Conservation (phyloP, 2,797 vertebrate species). For the Pitangus sulphuratus region DNA sequence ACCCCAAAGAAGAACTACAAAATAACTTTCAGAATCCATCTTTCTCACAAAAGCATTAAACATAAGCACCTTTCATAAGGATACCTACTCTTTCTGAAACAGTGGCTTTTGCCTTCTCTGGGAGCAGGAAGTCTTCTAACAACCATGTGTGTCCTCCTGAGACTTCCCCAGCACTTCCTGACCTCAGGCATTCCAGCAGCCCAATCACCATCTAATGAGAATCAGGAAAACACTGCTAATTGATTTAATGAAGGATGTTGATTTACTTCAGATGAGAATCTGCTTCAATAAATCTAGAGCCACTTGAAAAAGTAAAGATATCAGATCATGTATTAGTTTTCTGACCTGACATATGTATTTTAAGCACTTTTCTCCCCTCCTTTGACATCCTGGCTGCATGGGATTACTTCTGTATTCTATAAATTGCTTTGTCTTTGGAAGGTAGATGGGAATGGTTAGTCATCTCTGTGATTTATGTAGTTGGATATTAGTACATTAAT, state of each 20-base stretch:
- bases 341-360: background rate
- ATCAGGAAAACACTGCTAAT: constrained; percentile 14
- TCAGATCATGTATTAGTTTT: background rate
- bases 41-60: background rate
- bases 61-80: background rate
- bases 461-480: background rate
- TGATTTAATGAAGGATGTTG: constrained; percentile 28
- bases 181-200: background rate
- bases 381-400: background rate
- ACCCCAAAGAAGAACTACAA: background rate
- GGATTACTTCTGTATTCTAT: background rate
- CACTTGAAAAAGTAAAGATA: constrained; percentile 15
- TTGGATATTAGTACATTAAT: background rate
- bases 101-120: background rate
- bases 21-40: background rate
- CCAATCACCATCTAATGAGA: background rate
- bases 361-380: background rate
- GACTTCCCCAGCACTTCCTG: background rate
- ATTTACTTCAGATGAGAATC: constrained; percentile 42
- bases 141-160: background rate
- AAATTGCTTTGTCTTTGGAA: background rate
- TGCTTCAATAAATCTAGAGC: constrained; percentile 24
- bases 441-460: background rate
- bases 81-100: background rate
- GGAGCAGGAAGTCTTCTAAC: background rate